A percentile compares a stretch with the other conserved stretches of the same genome.
These are phyloP conservation scores for Melinaea menophilus DNA, from an alignment of 2,888 invertebrate genomes.

Conservation along the genomic window DNA sequence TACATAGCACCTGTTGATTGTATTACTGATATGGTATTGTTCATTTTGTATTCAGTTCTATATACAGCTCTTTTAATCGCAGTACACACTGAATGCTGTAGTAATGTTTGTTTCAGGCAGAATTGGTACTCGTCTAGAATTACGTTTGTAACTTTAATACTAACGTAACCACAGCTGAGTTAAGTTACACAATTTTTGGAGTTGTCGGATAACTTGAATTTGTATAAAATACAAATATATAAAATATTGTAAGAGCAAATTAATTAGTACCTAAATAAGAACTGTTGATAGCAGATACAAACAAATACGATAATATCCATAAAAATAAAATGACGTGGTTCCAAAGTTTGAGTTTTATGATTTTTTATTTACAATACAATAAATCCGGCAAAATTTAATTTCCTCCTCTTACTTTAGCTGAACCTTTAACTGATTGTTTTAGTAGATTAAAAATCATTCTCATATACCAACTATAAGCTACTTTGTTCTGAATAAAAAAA, in stretches of 20 bases:
- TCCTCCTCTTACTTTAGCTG: conserved; percentile 38
- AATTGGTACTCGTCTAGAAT: not conserved
- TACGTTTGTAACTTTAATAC: not conserved
- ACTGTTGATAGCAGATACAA: too few relatives aligned
- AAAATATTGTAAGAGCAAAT: too few relatives aligned
- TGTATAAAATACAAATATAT: too few relatives aligned
- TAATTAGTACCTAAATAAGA: too few relatives aligned
- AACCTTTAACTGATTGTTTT: conserved; percentile 17
- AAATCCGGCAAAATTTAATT: conserved; percentile 57
- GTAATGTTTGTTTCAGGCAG: conserved; percentile 17
- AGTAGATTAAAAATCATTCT: not conserved
- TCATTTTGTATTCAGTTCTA: conserved; percentile 32
- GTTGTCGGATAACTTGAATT: too few relatives aligned
- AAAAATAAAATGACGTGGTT: conserved; percentile 61
- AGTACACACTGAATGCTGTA: conserved; percentile 24
- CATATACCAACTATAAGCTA: too few relatives aligned
- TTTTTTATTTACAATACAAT: conserved; percentile 72
- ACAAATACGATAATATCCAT: too few relatives aligned
- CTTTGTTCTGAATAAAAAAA: too few relatives aligned
- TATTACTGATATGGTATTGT: conserved; percentile 16
- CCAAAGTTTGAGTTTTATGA: conserved; percentile 62
- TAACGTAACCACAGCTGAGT: not conserved
- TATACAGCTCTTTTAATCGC: conserved; percentile 30
- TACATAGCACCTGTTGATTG: too few relatives aligned
- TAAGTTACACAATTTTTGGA: too few relatives aligned